Evolutionary conservation across 2,888 invertebrate genomes (phyloP).

Genomic region (Nymphalis polychloros): DNA sequence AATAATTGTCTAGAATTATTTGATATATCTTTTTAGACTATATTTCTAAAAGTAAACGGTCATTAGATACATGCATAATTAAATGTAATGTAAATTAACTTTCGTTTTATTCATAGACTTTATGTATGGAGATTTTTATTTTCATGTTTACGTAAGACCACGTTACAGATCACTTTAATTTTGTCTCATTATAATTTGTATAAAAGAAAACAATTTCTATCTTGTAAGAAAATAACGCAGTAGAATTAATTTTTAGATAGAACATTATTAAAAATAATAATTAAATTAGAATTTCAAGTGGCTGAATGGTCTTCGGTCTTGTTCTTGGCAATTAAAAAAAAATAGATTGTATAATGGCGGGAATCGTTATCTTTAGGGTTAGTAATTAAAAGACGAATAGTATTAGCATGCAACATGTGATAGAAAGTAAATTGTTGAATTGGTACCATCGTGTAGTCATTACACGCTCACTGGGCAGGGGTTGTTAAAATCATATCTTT

Average conservation of each 20-base stretch:
- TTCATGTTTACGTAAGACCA: slow-evolving; percentile 31
- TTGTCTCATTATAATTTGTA: no score
- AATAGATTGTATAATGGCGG: slow-evolving; percentile 15
- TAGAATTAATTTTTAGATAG: no score
- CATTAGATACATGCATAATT: slow-evolving; percentile 32
- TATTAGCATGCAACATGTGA: slow-evolving; percentile 62
- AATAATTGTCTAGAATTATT: neutral
- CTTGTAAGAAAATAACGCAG: neutral
- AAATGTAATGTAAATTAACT: slow-evolving; percentile 34
- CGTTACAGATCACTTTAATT: slow-evolving; percentile 16
- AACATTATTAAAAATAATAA: no score
- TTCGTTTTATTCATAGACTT: slow-evolving; percentile 35
- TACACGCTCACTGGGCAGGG: slow-evolving; percentile 39
- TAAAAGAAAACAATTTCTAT: neutral
- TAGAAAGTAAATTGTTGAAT: slow-evolving; percentile 51
- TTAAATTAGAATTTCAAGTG: neutral
- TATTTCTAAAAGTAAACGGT: slow-evolving; percentile 13
- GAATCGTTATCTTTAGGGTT: slow-evolving; percentile 22
- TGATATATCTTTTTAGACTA: slow-evolving; percentile 2
- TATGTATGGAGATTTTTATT: slow-evolving; percentile 26
- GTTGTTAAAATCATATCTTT: slow-evolving; percentile 15
- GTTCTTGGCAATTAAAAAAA: neutral
- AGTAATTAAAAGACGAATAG: slow-evolving; percentile 42
- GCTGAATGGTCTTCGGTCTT: neutral
- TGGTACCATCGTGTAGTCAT: slow-evolving; percentile 43